These are phyloP conservation scores for Plectrocnemia conspersa DNA, from an alignment of 1,140 invertebrate genomes.

Conservation along the genomic window DNA sequence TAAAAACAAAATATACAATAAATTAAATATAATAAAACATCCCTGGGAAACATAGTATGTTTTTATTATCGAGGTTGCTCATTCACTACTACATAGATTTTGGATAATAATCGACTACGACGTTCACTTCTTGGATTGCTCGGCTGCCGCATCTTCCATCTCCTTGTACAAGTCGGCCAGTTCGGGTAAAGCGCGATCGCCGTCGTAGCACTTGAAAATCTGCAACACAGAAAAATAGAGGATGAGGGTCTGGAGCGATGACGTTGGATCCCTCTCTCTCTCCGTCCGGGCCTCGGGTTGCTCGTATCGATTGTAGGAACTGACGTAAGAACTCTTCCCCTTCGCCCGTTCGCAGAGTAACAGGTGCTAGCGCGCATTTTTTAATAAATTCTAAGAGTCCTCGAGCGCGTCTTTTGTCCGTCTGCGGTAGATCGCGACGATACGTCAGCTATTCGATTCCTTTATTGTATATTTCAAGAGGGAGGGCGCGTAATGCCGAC, in stretches of 20 bases:
- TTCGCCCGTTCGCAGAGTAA: constrained; percentile 1
- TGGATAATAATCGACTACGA: too few species aligned
- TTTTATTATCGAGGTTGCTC: too few species aligned
- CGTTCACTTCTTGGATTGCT: too few species aligned
- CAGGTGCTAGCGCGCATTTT: constrained; percentile 10
- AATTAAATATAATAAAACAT: too few species aligned
- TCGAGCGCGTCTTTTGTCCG: background rate
- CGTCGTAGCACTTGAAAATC: constrained; percentile 7
- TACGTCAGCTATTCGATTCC: background rate
- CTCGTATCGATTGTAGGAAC: constrained; percentile 17
- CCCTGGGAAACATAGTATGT: too few species aligned
- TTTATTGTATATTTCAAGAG: background rate
- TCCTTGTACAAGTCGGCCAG: constrained; percentile 9
- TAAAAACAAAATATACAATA: too few species aligned
- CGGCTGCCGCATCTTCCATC: background rate
- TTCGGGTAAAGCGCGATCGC: background rate
- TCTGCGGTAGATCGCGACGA: background rate
- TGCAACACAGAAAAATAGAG: constrained; percentile 15
- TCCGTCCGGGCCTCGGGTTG: background rate
- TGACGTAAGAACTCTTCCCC: constrained; percentile 11
- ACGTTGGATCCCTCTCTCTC: constrained; percentile 1
- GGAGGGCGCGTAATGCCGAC: too few species aligned
- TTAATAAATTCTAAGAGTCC: background rate
- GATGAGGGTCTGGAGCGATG: background rate
- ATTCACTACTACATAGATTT: too few species aligned